Evolutionary conservation across 2,113 vertebrate genomes (phyloP).

Genomic region (Clarias batrachus): DNA sequence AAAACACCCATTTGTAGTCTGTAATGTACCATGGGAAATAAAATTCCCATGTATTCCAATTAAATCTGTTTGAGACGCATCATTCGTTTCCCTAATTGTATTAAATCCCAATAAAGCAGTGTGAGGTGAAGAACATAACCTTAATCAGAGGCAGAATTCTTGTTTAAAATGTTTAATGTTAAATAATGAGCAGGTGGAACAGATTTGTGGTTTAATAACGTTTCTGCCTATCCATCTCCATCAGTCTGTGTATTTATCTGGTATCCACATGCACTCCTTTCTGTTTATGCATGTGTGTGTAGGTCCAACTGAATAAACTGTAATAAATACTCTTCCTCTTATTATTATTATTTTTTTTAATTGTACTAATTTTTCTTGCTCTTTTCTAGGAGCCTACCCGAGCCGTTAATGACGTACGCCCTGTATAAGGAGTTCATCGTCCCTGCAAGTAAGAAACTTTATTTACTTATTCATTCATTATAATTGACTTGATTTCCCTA

Average conservation of each 20-base stretch:
- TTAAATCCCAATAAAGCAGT: background rate
- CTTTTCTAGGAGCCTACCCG: constrained; percentile 88
- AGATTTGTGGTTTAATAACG: too few species aligned
- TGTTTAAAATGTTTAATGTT: background rate
- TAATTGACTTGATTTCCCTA: background rate
- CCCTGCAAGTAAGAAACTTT: constrained; percentile 84
- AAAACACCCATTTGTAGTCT: background rate
- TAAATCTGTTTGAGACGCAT: background rate
- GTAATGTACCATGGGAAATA: background rate
- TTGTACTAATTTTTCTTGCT: background rate
- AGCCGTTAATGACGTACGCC: constrained; percentile 95
- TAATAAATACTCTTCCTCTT: background rate
- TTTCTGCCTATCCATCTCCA: too few species aligned
- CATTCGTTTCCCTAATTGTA: background rate
- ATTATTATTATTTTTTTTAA: constrained; percentile 1
- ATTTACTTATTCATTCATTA: constrained; percentile 12
- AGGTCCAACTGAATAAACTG: background rate
- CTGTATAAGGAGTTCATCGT: constrained; percentile 93
- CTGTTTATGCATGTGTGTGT: background rate
- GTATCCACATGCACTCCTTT: background rate
- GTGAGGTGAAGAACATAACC: background rate
- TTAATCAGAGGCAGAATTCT: background rate
- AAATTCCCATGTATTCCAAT: too few species aligned
- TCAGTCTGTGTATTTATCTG: too few species aligned
- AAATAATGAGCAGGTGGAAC: background rate